phyloP scores from a whole-genome alignment of 2,888 invertebrate species.

The Celastrina argiolus region DNA sequence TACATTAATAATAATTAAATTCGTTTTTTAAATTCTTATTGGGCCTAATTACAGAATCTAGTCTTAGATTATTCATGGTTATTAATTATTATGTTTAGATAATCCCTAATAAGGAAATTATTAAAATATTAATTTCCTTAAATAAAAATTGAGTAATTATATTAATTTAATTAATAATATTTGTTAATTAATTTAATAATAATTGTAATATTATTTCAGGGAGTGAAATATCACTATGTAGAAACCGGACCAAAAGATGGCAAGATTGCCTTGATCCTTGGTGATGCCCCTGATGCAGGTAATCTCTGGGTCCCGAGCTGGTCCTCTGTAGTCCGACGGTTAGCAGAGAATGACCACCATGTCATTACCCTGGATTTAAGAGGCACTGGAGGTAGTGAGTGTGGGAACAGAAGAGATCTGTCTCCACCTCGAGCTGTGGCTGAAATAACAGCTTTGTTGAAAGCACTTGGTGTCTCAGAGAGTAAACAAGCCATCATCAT shows the following conservation, averaged over 20 bases:
- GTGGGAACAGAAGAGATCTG: constrained; percentile 53
- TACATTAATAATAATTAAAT: too few species aligned
- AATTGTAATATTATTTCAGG: constrained; percentile 44
- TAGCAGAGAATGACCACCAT: constrained; percentile 56
- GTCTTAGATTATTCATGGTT: too few species aligned
- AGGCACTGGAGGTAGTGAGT: constrained; percentile 66
- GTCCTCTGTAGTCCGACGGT: constrained; percentile 49
- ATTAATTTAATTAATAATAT: too few species aligned
- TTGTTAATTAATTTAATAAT: too few species aligned
- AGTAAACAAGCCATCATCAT: constrained; percentile 56
- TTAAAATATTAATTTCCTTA: too few species aligned
- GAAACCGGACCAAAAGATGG: constrained; percentile 63
- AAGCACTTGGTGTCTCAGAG: constrained; percentile 57
- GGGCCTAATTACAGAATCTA: too few species aligned
- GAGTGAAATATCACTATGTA: constrained; percentile 71
- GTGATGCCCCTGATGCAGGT: constrained; percentile 61
- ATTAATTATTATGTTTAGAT: too few species aligned
- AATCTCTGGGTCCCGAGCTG: constrained; percentile 60
- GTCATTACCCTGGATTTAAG: constrained; percentile 64
- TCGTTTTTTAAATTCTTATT: too few species aligned
- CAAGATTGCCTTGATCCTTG: constrained; percentile 55
- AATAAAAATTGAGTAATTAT: too few species aligned
- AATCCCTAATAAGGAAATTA: too few species aligned
- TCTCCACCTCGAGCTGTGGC: constrained; percentile 60
- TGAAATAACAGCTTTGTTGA: constrained; percentile 54